Percentiles rank a stretch among this genome's conserved stretches.
Conservation (phyloP, 2,113 vertebrate species). For the Trogon melanurus region DNA sequence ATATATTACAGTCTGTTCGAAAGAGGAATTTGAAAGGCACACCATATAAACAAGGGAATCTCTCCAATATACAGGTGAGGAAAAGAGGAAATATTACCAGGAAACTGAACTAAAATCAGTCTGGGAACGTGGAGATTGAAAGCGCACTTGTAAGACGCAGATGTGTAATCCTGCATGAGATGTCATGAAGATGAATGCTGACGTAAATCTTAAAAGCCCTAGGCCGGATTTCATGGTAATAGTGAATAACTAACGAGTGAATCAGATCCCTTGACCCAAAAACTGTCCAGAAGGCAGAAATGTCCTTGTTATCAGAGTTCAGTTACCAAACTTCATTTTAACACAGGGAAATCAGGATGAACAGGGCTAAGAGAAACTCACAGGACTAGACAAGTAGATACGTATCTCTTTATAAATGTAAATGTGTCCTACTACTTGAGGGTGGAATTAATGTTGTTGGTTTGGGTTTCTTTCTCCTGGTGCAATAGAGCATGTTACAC, state of each 20-base stretch:
- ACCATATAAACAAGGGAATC: not conserved
- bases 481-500: not conserved
- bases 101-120: not conserved
- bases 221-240: constrained; percentile 45
- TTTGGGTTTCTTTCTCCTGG: not conserved
- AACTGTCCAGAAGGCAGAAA: constrained; percentile 46
- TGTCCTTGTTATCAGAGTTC: constrained; percentile 7
- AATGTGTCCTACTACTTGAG: not conserved
- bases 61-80: not conserved
- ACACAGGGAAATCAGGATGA: not conserved
- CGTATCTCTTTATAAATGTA: not conserved
- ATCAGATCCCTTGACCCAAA: constrained; percentile 5
- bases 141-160: not conserved
- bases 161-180: not conserved
- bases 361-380: not conserved
- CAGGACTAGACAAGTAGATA: not conserved
- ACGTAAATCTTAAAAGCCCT: constrained; percentile 38
- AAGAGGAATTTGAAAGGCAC: not conserved
- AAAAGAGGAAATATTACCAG: not conserved
- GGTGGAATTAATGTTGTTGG: not conserved
- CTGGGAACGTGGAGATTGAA: not conserved
- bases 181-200: constrained; percentile 7
- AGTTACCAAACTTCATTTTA: not conserved
- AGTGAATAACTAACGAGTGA: constrained; percentile 15
- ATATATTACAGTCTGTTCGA: not conserved